phyloP scores from a whole-genome alignment of 92 coral and sea anemone genomes.

The Diadumene lineata region DNA sequence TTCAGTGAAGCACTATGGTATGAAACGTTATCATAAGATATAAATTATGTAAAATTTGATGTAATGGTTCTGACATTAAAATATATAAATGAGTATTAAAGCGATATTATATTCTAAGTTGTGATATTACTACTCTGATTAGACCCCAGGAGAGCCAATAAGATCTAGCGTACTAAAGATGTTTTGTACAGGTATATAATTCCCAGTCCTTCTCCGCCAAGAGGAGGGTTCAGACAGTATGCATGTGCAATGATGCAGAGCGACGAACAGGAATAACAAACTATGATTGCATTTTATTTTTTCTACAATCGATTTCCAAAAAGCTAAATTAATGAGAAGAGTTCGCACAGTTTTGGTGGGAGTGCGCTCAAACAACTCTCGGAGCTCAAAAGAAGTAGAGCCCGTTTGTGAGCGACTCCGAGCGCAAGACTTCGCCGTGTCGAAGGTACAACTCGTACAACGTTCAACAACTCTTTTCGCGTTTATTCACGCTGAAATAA shows the following conservation, averaged over 20 bases:
- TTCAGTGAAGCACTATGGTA: no score
- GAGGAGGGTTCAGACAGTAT: slow-evolving; percentile 19
- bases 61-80: no score
- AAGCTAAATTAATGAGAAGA: slow-evolving; percentile 62
- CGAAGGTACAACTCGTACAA: slow-evolving; percentile 57
- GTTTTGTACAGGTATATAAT: not conserved
- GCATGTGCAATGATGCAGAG: slow-evolving; percentile 14
- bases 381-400: slow-evolving; percentile 55
- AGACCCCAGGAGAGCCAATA: slow-evolving; percentile 36
- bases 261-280: slow-evolving; percentile 4
- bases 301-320: slow-evolving; percentile 8
- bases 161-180: slow-evolving; percentile 19
- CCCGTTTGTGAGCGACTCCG: slow-evolving; percentile 73
- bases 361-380: slow-evolving; percentile 23
- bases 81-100: no score
- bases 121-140: no score
- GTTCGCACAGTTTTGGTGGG: slow-evolving; percentile 57
- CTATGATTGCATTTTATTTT: no score
- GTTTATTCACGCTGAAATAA: not conserved
- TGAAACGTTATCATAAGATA: no score
- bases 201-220: slow-evolving; percentile 9
- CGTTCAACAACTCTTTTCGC: not conserved
- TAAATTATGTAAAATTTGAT: no score
- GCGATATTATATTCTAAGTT: no score
- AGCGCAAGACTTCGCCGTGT: slow-evolving; percentile 78